A percentile compares a stretch with the other conserved stretches of the same genome.
Conservation (phyloP, 2,888 invertebrate species). For the Bellardia pandia region DNA sequence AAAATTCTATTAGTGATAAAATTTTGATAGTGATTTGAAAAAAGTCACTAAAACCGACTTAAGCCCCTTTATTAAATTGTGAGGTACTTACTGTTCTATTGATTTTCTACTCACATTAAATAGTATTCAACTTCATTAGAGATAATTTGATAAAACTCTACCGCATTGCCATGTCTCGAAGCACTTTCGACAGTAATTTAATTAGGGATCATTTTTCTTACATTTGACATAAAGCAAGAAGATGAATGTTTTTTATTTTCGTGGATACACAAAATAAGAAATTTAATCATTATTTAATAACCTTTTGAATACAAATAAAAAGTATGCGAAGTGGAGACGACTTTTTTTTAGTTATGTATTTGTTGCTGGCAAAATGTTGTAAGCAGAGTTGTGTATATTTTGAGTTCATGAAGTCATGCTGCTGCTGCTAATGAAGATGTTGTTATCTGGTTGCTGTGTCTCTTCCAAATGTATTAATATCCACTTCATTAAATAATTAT, state of each 20-base stretch:
- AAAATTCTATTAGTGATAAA: no score
- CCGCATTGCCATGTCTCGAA: not conserved
- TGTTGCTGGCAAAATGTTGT: not conserved
- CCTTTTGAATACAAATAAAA: not conserved
- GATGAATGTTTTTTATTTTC: not conserved
- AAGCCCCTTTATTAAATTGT: no score
- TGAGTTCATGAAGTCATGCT: not conserved
- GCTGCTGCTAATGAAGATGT: not conserved
- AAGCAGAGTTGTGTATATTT: not conserved
- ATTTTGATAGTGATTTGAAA: no score
- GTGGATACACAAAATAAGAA: not conserved
- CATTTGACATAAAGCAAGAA: not conserved
- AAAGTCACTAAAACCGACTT: no score
- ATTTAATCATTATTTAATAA: conserved; percentile 10
- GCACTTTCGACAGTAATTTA: not conserved
- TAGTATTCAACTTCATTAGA: not conserved
- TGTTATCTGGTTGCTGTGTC: not conserved
- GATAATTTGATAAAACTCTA: not conserved
- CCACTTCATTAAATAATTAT: conserved; percentile 40
- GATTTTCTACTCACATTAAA: not conserved
- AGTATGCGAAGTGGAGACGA: not conserved
- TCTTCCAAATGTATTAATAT: conserved; percentile 26
- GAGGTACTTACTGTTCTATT: not conserved
- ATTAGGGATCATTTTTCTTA: not conserved
- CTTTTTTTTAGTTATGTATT: not conserved